Percentiles rank a stretch among this genome's conserved stretches.
phyloP scores from a whole-genome alignment of 2,113 vertebrate genomes.

The Acanthisitta chloris region DNA sequence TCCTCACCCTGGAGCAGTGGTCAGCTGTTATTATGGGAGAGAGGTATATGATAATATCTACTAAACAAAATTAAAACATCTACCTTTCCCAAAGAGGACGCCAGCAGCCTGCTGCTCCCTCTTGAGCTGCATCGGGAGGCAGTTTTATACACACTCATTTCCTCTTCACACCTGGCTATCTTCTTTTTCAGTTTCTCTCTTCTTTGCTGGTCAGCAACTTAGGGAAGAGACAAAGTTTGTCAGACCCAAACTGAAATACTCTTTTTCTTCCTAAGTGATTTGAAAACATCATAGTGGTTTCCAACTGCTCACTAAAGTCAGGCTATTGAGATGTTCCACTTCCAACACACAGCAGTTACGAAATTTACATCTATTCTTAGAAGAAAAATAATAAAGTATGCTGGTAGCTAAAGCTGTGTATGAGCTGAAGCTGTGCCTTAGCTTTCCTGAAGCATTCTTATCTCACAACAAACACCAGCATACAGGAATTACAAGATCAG shows the following conservation, averaged over 20 bases:
- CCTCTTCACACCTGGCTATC: conserved; percentile 60
- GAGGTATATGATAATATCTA: background rate
- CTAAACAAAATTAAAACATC: background rate
- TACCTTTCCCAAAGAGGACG: conserved; percentile 74
- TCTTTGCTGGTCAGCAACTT: conserved; percentile 88
- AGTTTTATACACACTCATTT: conserved; percentile 65
- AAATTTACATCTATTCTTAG: background rate
- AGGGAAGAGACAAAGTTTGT: conserved; percentile 13
- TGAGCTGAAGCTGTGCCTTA: background rate
- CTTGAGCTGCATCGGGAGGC: conserved; percentile 64
- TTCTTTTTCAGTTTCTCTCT: conserved; percentile 80
- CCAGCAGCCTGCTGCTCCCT: conserved; percentile 50
- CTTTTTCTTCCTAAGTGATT: background rate
- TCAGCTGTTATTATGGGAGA: background rate
- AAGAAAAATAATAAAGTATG: background rate
- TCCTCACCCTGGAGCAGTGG: background rate
- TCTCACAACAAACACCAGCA: background rate
- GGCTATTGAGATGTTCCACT: background rate
- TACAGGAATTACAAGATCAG: background rate
- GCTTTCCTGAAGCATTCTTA: background rate
- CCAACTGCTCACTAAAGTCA: background rate
- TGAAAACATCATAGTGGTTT: background rate
- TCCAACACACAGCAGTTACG: background rate
- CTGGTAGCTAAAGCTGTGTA: background rate
- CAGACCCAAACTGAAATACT: background rate